Evolutionary conservation across 2,888 invertebrate species (phyloP), one percentile per base, ranked within the genome.

Genomic region (Psylliodes chrysocephalus): DNA sequence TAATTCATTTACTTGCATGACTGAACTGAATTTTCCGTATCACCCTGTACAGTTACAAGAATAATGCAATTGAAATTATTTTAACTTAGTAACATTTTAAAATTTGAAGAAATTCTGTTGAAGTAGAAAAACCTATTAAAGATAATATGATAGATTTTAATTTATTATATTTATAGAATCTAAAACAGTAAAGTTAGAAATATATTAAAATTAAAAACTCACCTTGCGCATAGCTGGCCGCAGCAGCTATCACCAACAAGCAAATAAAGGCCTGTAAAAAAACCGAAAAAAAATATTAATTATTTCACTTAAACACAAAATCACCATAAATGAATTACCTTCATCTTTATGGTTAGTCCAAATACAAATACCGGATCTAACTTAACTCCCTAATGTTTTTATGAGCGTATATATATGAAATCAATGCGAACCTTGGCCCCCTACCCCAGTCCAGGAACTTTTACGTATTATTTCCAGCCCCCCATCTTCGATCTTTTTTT

Each of bases 191-290:
- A n/a, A n/a, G n/a, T n/a, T n/a, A n/a, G n/a, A n/a, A n/a, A n/a
- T n/a, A n/a, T n/a, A n/a, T n/a, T n/a, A n/a, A n/a, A n/a, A n/a
- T n/a, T n/a, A n/a, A n/a, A n/a, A n/a, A 64, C 66, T 53, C 57
- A 71, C 71, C 72, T 68, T 71, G 66, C 18, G 66, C 67, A 25
- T 66, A 64, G 56, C 66, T 70, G 64, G 73, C 73, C 49, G 71
- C 71, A 22, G 73, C 70, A 46, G 71, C 75, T 49, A 75, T 72
- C 22, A 73, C 73, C 44, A 78, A 69, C 14, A 78, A 68, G 62
- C 77, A 78, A 57, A 76, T 72, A 64, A 77, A 77, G 68, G 73
- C 77, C 78, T 78, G 62, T 1, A 46, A 46, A 28, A 63, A 76
- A 72, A 49, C 47, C 57, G 49, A 65, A 67, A 47, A 68, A 63